Evolutionary conservation across 1,140 invertebrate genomes (phyloP).

Genomic region (Trinorchestia longiramus): DNA sequence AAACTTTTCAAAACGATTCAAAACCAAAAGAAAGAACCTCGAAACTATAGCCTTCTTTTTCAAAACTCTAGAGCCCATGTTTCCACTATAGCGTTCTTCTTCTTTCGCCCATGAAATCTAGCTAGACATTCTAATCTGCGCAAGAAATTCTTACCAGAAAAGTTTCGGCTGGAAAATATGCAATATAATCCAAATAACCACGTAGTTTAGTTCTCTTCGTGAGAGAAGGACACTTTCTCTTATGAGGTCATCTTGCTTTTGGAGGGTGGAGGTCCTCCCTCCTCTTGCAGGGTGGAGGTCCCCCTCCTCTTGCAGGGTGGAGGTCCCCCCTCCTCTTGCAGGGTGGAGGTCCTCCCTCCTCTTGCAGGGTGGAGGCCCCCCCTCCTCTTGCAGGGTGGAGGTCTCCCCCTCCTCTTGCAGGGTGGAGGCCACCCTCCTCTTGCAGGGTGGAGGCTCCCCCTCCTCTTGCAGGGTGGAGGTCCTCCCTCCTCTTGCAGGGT

Average conservation of each 20-base stretch:
- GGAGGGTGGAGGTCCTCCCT: too few relatives aligned
- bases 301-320: too few relatives aligned
- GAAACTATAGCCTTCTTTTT: not conserved
- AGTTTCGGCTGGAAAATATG: not conserved
- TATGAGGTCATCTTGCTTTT: not conserved
- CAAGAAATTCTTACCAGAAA: not conserved
- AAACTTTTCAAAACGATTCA: not conserved
- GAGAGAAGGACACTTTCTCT: not conserved
- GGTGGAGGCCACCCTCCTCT: too few relatives aligned
- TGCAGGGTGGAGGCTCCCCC: too few relatives aligned
- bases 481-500: too few relatives aligned
- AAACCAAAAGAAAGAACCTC: not conserved
- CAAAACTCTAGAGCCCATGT: not conserved
- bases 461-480: too few relatives aligned
- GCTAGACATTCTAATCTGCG: not conserved
- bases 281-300: too few relatives aligned
- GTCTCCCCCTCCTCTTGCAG: too few relatives aligned
- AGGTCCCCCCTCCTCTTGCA: too few relatives aligned
- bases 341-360: too few relatives aligned
- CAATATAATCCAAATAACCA: not conserved
- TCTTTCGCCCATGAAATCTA: not conserved
- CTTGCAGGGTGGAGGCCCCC: too few relatives aligned
- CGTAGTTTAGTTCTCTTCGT: not conserved
- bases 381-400: too few relatives aligned
- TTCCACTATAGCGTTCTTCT: not conserved